Conservation (phyloP, 2,888 invertebrate species). For the Drosophila leonis region DNA sequence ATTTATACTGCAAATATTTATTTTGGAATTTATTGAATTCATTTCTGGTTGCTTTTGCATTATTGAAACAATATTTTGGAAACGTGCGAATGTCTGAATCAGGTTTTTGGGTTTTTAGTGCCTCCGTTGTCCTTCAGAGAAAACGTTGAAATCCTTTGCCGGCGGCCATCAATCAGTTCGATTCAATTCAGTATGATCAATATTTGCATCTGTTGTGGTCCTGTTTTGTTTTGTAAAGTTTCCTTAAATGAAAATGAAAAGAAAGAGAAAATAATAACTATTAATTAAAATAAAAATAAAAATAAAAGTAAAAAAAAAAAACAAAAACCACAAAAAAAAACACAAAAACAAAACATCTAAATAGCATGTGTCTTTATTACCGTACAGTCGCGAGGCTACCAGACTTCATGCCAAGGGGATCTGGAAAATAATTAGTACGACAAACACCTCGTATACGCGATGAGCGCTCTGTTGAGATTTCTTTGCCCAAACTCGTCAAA, state of each 20-base stretch:
- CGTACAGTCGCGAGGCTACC: background rate
- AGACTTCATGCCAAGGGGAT: background rate
- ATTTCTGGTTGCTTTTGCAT: constrained; percentile 20
- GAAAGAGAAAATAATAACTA: constrained; percentile 68
- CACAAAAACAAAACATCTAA: constrained; percentile 69
- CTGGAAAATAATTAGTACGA: background rate
- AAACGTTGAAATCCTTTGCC: constrained; percentile 69
- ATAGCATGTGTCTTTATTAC: constrained; percentile 49
- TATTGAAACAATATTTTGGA: constrained; percentile 32
- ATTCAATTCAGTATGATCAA: constrained; percentile 73
- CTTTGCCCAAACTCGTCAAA: constrained; percentile 86
- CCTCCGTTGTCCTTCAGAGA: constrained; percentile 72
- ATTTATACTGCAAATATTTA: constrained; percentile 28
- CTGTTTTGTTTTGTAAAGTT: constrained; percentile 83
- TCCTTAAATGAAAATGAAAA: constrained; percentile 73
- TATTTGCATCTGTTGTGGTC: constrained; percentile 78
- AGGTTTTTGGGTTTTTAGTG: constrained; percentile 76
- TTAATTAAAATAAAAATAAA: constrained; percentile 73
- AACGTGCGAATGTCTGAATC: constrained; percentile 48
- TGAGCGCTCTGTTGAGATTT: constrained; percentile 73
- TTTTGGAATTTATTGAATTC: constrained; percentile 23
- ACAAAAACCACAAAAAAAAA: constrained; percentile 53
- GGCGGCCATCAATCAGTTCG: constrained; percentile 66
- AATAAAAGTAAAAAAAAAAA: constrained; percentile 68
- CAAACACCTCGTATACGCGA: background rate